phyloP scores from a whole-genome alignment of 1,140 invertebrate species.

The Drosophila sp. region DNA sequence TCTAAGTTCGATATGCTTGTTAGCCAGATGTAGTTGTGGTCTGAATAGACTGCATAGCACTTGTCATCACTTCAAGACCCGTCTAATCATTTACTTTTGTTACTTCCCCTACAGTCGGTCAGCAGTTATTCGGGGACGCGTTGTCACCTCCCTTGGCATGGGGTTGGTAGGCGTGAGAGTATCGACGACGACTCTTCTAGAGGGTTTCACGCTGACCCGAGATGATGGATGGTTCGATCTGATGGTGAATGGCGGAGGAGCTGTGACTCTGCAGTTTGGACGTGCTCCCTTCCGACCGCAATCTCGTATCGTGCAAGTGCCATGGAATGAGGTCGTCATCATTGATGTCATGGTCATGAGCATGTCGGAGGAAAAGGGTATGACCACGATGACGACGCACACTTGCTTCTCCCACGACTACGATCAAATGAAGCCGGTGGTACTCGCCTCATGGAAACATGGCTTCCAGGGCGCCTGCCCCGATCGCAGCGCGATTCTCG shows the following conservation, averaged over 20 bases:
- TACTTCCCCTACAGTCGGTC: constrained; percentile 90
- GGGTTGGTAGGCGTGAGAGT: constrained; percentile 97
- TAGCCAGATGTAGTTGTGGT: constrained; percentile 39
- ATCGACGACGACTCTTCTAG: constrained; percentile 93
- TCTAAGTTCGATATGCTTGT: constrained; percentile 62
- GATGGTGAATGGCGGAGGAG: constrained; percentile 98
- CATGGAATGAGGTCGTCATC: constrained; percentile 98
- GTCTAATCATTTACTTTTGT: constrained; percentile 58
- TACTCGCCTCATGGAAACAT: constrained; percentile 97
- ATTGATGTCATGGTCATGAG: constrained; percentile 95
- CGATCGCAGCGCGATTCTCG: constrained; percentile 95
- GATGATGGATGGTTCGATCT: constrained; percentile 98
- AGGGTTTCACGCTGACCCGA: constrained; percentile 97
- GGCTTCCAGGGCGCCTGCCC: constrained; percentile 98
- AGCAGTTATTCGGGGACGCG: constrained; percentile 96
- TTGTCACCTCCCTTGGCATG: constrained; percentile 95
- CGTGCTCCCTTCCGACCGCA: constrained; percentile 95
- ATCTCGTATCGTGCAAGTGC: constrained; percentile 96
- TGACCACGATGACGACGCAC: constrained; percentile 87
- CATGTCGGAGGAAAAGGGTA: constrained; percentile 90
- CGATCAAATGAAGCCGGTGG: constrained; percentile 96
- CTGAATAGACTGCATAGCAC: constrained; percentile 8
- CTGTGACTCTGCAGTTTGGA: constrained; percentile 97
- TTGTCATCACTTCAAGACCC: constrained; percentile 46
- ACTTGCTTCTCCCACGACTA: constrained; percentile 96